Conservation (phyloP, 2,113 vertebrate species). For the Hepsetus odoe region DNA sequence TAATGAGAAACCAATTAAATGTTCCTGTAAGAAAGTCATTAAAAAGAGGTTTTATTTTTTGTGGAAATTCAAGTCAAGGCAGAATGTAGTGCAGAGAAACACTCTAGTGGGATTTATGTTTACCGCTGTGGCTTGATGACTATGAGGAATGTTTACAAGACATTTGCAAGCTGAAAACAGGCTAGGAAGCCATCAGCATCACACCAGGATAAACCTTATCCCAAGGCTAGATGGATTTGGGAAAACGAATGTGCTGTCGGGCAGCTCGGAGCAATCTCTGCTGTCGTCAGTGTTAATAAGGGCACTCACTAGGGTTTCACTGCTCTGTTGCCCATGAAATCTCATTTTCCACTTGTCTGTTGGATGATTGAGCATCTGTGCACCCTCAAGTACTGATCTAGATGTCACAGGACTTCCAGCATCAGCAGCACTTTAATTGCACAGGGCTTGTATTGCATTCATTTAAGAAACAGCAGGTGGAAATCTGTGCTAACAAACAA, state of each 20-base stretch:
- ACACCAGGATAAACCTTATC: not conserved
- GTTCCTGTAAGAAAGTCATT: no score
- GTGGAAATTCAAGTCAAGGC: no score
- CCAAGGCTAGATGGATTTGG: not conserved
- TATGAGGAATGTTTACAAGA: not conserved
- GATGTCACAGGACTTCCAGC: not conserved
- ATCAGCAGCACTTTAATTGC: not conserved
- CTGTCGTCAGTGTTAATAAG: slow-evolving; percentile 9
- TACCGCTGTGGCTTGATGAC: not conserved
- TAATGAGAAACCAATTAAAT: no score
- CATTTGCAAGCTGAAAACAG: not conserved
- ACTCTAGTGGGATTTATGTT: not conserved
- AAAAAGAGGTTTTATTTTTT: no score
- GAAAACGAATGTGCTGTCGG: not conserved
- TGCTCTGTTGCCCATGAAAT: not conserved
- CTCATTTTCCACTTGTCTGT: not conserved
- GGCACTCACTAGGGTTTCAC: not conserved
- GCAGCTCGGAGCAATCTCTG: not conserved
- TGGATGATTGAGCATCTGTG: not conserved
- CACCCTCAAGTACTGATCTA: not conserved
- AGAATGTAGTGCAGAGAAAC: not conserved
- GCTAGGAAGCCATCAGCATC: not conserved
- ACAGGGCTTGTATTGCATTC: not conserved
- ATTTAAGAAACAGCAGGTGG: not conserved
- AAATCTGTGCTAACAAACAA: not conserved